phyloP scores from a whole-genome alignment of 2,888 invertebrate genomes.

The Drosophila barbarae region DNA sequence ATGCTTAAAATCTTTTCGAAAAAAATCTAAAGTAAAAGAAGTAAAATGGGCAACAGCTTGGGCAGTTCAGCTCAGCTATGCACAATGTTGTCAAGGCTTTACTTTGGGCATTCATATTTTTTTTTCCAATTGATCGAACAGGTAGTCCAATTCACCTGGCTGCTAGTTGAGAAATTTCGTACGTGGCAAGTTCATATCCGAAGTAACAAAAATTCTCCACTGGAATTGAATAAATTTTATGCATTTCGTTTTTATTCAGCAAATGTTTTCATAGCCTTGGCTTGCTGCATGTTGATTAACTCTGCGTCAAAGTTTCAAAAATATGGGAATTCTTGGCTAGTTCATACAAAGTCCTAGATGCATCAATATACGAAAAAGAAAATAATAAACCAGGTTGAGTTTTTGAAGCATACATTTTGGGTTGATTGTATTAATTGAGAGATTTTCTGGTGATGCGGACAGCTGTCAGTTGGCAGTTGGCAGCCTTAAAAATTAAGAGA shows the following conservation, averaged over 20 bases:
- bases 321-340: neutral
- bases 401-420: neutral
- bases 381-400: neutral
- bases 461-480: neutral
- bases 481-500: neutral
- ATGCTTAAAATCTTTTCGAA: neutral
- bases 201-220: conserved; percentile 2
- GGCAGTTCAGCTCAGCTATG: neutral
- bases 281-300: conserved; percentile 12
- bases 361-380: neutral
- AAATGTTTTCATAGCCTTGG: conserved; percentile 10
- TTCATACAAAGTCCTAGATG: neutral
- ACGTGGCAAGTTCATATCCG: neutral
- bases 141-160: neutral
- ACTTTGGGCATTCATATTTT: conserved; percentile 1
- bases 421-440: neutral
- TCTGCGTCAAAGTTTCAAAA: neutral
- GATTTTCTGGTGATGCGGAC: neutral
- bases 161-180: neutral
- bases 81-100: neutral
- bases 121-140: neutral
- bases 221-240: conserved; percentile 7
- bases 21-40: neutral
- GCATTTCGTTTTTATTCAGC: conserved; percentile 2
- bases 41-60: neutral